Evolutionary conservation across 2,113 vertebrate genomes (phyloP).

Genomic region (Asarcornis scutulata): DNA sequence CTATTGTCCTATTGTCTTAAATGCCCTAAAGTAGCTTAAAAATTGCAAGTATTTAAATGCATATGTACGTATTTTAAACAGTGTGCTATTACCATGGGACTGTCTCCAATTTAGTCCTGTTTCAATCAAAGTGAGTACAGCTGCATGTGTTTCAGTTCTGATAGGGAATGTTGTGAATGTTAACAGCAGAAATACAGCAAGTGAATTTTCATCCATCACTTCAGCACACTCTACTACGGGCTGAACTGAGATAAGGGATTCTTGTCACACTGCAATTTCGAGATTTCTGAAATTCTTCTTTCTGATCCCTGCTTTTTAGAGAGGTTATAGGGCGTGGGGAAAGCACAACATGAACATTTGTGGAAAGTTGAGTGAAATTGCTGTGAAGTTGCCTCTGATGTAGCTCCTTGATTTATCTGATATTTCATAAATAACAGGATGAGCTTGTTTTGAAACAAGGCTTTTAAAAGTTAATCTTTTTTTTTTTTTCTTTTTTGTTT

Average conservation of each 20-base stretch:
- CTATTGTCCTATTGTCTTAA: not conserved
- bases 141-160: constrained; percentile 24
- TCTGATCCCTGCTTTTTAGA: not conserved
- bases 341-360: constrained; percentile 5
- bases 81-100: not conserved
- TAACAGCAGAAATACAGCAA: constrained; percentile 25
- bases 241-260: constrained; percentile 63
- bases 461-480: not conserved
- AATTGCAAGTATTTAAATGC: not conserved
- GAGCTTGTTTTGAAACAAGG: not conserved
- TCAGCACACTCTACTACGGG: constrained; percentile 19
- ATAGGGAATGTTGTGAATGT: constrained; percentile 46
- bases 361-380: constrained; percentile 21
- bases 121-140: constrained; percentile 34
- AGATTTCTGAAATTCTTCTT: constrained; percentile 50
- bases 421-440: not conserved
- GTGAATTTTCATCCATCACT: constrained; percentile 68
- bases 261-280: constrained; percentile 61
- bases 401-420: not conserved
- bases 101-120: not conserved
- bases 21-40: not conserved
- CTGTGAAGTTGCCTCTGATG: not conserved
- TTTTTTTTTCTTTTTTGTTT: not conserved
- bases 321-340: not conserved
- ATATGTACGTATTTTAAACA: not conserved